These are phyloP conservation scores for Micropoecilia bifurca DNA, from an alignment of 2,797 vertebrate genomes.

Conservation along the genomic window DNA sequence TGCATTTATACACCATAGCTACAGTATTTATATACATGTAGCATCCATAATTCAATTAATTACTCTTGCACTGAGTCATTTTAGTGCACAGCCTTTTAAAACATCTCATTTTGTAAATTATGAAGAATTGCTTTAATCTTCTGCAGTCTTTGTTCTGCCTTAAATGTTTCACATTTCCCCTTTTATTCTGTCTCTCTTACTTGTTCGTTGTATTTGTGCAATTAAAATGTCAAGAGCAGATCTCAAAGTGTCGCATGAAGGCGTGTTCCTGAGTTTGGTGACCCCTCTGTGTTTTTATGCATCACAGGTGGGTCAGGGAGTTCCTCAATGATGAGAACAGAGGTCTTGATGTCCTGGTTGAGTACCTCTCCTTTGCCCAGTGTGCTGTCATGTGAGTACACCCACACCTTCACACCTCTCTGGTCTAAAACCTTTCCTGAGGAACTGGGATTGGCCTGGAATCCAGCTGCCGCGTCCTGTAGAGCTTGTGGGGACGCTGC, in stretches of 20 bases:
- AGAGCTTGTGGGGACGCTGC: constrained; percentile 41
- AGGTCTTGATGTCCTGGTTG: constrained; percentile 95
- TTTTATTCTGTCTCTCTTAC: background rate
- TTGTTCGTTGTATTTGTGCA: background rate
- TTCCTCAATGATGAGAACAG: constrained; percentile 97
- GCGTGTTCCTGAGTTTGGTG: constrained; percentile 44
- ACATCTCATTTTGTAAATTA: background rate
- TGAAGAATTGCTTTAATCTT: background rate
- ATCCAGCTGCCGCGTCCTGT: constrained; percentile 48
- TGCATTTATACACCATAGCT: background rate
- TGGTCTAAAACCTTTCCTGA: constrained; percentile 36
- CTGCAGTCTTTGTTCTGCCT: background rate
- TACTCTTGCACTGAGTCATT: background rate
- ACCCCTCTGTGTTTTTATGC: constrained; percentile 34
- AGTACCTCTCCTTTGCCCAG: constrained; percentile 96
- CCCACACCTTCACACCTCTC: constrained; percentile 18
- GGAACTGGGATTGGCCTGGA: constrained; percentile 46
- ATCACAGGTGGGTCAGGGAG: constrained; percentile 94
- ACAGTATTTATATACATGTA: background rate
- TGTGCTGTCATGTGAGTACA: constrained; percentile 95
- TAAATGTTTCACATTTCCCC: background rate
- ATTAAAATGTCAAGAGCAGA: background rate
- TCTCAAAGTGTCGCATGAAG: constrained; percentile 17
- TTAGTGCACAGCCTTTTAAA: background rate
- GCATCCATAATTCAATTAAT: background rate